Percentiles rank a stretch among this genome's conserved stretches.
These are phyloP conservation scores for Cataglyphis hispanica DNA, from an alignment of 1,140 invertebrate species.

Conservation along the genomic window DNA sequence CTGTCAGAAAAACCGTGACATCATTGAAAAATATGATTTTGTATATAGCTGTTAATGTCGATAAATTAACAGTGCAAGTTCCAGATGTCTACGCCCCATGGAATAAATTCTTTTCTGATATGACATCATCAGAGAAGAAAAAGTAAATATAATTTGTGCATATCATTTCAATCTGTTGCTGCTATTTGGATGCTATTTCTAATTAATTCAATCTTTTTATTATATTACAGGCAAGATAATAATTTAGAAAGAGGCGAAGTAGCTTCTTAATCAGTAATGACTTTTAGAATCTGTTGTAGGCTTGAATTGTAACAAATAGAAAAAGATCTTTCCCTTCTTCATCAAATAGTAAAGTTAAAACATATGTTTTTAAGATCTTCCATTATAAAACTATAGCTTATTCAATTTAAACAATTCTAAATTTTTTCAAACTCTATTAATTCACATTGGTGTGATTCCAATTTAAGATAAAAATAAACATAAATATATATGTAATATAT, in stretches of 20 bases:
- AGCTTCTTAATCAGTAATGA: neutral
- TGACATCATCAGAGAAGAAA: constrained; percentile 75
- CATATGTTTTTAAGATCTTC: neutral
- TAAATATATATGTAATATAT: constrained; percentile 12
- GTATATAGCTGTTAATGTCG: constrained; percentile 91
- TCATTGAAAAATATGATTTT: constrained; percentile 88
- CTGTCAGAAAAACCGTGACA: constrained; percentile 88
- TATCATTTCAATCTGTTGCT: neutral
- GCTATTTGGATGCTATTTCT: too few relatives aligned
- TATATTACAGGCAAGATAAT: neutral
- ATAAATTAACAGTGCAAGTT: constrained; percentile 86
- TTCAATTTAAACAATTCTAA: neutral
- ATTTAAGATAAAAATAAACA: neutral
- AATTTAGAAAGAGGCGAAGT: neutral
- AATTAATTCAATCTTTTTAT: too few relatives aligned
- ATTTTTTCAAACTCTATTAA: neutral
- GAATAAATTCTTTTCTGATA: constrained; percentile 85
- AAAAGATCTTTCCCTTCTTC: neutral
- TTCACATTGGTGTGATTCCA: neutral
- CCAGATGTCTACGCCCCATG: constrained; percentile 87
- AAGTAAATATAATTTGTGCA: constrained; percentile 77
- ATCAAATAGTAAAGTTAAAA: neutral
- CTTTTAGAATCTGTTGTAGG: neutral
- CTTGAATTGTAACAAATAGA: neutral
- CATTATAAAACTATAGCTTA: neutral